phyloP scores from a whole-genome alignment of 2,797 vertebrate species.

The Sebastes glaucus region DNA sequence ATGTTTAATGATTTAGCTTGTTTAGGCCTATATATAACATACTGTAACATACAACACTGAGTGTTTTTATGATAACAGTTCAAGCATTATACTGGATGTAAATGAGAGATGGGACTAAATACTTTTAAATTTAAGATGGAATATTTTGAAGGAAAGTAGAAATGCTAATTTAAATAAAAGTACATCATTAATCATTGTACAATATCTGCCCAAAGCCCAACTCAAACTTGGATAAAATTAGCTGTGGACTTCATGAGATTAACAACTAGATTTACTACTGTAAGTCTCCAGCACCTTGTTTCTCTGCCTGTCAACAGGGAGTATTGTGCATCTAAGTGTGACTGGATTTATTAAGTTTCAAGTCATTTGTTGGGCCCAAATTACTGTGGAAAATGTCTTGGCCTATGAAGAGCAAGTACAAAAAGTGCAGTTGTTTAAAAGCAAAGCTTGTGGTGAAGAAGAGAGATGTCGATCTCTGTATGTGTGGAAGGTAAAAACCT shows the following conservation, averaged over 20 bases:
- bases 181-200: neutral
- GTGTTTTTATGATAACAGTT: neutral
- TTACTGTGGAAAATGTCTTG: neutral
- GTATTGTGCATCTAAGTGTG: neutral
- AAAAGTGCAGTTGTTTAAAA: neutral
- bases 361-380: neutral
- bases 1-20: neutral
- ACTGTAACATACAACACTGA: neutral
- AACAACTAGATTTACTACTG: neutral
- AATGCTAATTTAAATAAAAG: neutral
- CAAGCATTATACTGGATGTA: neutral
- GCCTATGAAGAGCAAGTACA: neutral
- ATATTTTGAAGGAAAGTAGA: neutral
- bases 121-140: neutral
- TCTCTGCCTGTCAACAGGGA: neutral
- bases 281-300: neutral
- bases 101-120: neutral
- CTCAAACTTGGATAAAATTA: neutral
- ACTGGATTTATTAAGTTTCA: neutral
- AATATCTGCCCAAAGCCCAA: neutral
- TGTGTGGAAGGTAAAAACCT: neutral
- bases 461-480: neutral
- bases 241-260: neutral
- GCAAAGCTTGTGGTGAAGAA: neutral
- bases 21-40: neutral